Base-by-base conservation (phyloP, 2,888 invertebrate species). In the Polydrusus pterygomalis region DNA sequence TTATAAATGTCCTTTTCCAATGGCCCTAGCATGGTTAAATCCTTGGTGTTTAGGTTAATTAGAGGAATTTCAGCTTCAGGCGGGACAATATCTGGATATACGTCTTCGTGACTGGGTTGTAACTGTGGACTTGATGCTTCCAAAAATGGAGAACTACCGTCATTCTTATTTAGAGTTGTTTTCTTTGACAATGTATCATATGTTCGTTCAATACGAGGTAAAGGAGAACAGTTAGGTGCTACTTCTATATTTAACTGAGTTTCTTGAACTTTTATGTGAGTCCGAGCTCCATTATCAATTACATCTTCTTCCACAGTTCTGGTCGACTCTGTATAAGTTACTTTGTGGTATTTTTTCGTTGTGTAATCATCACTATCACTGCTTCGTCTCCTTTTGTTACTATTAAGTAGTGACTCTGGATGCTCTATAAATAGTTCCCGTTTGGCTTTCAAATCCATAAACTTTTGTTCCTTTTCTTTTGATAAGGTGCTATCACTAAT, bases 41-140 rank as follows among this genome's bases (percentile, higher is more conserved):
- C 71, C 20, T 63, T 64, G 7, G 71, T 64, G 9, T 71, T 64
- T 43, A 71, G 30, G 30, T 71, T 38, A 0, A 71, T 25, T 43
- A 51, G 30, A 5, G 58, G 38, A 11, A 60, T 38, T 7, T 60
- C 38, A 10, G 38, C 5, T 15, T 0, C 17, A 6, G 11, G n/a
- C 15, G 15, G 34, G 2, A 34, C 30, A 56, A 8, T 11, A 56
- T 56, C 25, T 15, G 38, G 56, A 56, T 25, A 56, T 5, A 15
- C 25, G 11, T 10, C 25, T 25, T 54, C 54, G 2, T 56, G 7
- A 8, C 34, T 34, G 2, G 56, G 56, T 56, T 60, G 38, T 38
- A 18, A 9, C 58, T 38, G 58, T 10, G 58, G 11, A 18, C 18
- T 60, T 18, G 15, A 17, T 11, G 17, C 17, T 1, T 18, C 10